A percentile compares a stretch with the other conserved stretches of the same genome.
Evolutionary conservation across 2,888 invertebrate genomes (phyloP).

Genomic region (Empis livida): DNA sequence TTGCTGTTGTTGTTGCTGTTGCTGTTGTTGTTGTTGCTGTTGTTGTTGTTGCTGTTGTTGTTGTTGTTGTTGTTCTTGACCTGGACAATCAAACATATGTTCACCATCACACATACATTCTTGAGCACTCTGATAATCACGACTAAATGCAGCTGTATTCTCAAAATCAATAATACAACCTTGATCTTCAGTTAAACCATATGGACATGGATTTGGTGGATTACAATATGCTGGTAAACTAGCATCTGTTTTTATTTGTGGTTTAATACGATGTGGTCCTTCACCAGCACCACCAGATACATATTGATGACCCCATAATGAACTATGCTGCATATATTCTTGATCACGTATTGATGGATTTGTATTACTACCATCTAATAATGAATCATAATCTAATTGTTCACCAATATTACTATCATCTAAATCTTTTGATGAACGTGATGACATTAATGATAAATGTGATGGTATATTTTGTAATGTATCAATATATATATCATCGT

Average conservation of each 20-base stretch:
- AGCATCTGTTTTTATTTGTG: slow-evolving; percentile 78
- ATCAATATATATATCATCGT: slow-evolving; percentile 40
- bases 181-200: slow-evolving; percentile 76
- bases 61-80: slow-evolving; percentile 27
- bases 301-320: slow-evolving; percentile 64
- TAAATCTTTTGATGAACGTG: too few relatives aligned
- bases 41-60: slow-evolving; percentile 19
- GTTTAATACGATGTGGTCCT: slow-evolving; percentile 29
- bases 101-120: slow-evolving; percentile 97
- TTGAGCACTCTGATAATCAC: slow-evolving; percentile 81
- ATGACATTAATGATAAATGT: slow-evolving; percentile 30
- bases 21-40: slow-evolving; percentile 19
- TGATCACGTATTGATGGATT: slow-evolving; percentile 75
- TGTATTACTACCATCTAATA: slow-evolving; percentile 49
- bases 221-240: slow-evolving; percentile 96
- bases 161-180: slow-evolving; percentile 86
- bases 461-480: slow-evolving; percentile 25
- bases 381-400: slow-evolving; percentile 58
- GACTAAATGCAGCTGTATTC: slow-evolving; percentile 90
- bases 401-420: slow-evolving; percentile 36
- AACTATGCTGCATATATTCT: slow-evolving; percentile 72
- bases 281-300: slow-evolving; percentile 68
- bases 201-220: slow-evolving; percentile 97
- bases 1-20: slow-evolving; percentile 19
- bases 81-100: slow-evolving; percentile 90